phyloP scores from a whole-genome alignment of 2,113 vertebrate species.

The Lipotes vexillifer region DNA sequence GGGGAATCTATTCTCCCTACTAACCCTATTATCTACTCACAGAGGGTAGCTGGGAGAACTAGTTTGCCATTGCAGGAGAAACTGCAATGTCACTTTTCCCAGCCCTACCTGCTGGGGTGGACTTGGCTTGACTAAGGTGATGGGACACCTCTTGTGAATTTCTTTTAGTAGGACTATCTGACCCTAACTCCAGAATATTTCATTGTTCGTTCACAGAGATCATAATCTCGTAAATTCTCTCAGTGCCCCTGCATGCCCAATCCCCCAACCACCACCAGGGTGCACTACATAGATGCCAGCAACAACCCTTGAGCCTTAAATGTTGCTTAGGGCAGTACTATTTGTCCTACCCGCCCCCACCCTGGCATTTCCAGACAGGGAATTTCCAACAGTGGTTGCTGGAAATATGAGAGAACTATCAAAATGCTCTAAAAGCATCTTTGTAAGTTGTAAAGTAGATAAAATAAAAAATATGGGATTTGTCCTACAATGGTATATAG shows the following conservation, averaged over 20 bases:
- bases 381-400: not conserved
- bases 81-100: not conserved
- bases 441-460: conserved; percentile 18
- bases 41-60: not conserved
- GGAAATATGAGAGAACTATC: not conserved
- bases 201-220: not conserved
- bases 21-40: not conserved
- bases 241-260: not conserved
- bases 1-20: not conserved
- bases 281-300: not conserved
- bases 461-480: conserved; percentile 3
- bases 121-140: not conserved
- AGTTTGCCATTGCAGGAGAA: not conserved
- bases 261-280: not conserved
- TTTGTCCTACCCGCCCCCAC: not conserved
- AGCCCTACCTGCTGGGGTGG: not conserved
- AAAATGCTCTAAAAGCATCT: conserved; percentile 15
- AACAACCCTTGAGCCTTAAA: not conserved
- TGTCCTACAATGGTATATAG: not conserved
- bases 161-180: not conserved
- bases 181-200: not conserved
- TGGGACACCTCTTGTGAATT: not conserved
- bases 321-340: not conserved
- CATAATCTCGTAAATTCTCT: not conserved
- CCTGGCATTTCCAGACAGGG: not conserved